These are phyloP conservation scores for Mola mola DNA, from an alignment of 2,113 vertebrate species.

Conservation along the genomic window DNA sequence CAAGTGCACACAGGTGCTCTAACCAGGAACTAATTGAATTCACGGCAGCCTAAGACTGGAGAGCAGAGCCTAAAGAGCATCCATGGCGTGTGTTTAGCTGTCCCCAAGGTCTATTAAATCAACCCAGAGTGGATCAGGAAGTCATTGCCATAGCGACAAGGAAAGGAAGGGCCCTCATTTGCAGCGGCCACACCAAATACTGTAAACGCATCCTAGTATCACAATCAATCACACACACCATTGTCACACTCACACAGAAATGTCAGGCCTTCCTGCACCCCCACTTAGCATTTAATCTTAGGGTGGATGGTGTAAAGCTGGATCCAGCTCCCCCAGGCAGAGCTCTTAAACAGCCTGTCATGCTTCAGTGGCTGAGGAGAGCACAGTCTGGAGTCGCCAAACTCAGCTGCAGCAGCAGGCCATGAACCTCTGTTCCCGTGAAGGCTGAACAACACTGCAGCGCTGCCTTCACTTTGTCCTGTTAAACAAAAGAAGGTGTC, in stretches of 20 bases:
- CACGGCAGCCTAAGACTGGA: slow-evolving; percentile 57
- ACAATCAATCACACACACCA: slow-evolving; percentile 52
- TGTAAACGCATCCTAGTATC: slow-evolving; percentile 56
- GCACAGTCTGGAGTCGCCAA: neutral
- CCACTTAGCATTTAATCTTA: slow-evolving; percentile 31
- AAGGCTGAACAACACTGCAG: slow-evolving; percentile 3
- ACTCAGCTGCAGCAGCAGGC: slow-evolving; percentile 4
- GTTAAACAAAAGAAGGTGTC: slow-evolving; percentile 11
- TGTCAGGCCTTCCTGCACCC: slow-evolving; percentile 16
- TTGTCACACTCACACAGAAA: neutral
- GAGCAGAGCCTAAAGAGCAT: slow-evolving; percentile 71
- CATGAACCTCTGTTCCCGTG: slow-evolving; percentile 8
- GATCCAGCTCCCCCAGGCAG: slow-evolving; percentile 5
- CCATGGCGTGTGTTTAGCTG: slow-evolving; percentile 70
- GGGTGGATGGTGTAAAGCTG: slow-evolving; percentile 33
- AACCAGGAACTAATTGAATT: slow-evolving; percentile 70
- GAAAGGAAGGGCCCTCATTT: slow-evolving; percentile 58
- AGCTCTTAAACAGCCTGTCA: slow-evolving; percentile 36
- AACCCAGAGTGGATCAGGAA: slow-evolving; percentile 78
- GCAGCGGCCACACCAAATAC: slow-evolving; percentile 45
- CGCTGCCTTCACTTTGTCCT: slow-evolving; percentile 9
- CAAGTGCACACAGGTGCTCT: slow-evolving; percentile 65
- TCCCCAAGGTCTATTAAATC: slow-evolving; percentile 76
- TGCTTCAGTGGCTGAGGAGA: slow-evolving; percentile 20
- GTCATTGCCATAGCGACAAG: slow-evolving; percentile 72